These are phyloP conservation scores for Lycodopsis pacificus DNA, from an alignment of 2,797 vertebrate species.

Conservation along the genomic window DNA sequence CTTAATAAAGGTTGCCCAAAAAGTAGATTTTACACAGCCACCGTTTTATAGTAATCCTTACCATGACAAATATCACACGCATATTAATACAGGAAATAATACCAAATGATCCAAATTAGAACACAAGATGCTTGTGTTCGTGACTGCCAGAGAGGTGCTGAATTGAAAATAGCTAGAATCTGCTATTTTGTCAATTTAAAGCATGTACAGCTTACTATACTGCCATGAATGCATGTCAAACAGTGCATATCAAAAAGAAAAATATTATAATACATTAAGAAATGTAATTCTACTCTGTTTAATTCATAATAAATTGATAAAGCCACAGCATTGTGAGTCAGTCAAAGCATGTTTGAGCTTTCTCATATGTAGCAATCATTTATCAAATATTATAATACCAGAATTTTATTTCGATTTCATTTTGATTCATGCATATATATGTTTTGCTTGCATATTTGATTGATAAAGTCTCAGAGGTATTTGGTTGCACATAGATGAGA, in stretches of 20 bases:
- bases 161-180: neutral
- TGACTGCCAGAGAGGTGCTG: slow-evolving; percentile 1
- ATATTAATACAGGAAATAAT: slow-evolving; percentile 4
- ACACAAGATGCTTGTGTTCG: neutral
- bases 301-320: neutral
- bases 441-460: slow-evolving; percentile 15
- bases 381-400: slow-evolving; percentile 3
- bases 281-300: neutral
- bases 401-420: neutral
- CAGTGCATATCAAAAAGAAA: slow-evolving; percentile 16
- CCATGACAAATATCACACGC: neutral
- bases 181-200: slow-evolving; percentile 4
- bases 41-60: neutral
- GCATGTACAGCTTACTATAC: slow-evolving; percentile 42
- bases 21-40: slow-evolving; percentile 3
- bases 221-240: slow-evolving; percentile 44
- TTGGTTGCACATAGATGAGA: slow-evolving; percentile 34
- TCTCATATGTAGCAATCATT: slow-evolving; percentile 17
- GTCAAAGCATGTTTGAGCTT: slow-evolving; percentile 42
- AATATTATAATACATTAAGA: neutral
- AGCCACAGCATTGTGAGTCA: neutral
- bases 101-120: slow-evolving; percentile 31
- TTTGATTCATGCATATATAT: slow-evolving; percentile 1
- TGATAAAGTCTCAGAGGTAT: slow-evolving; percentile 9
- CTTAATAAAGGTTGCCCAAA: slow-evolving; percentile 24